A percentile compares a stretch with the other conserved stretches of the same genome.
These are phyloP conservation scores for Brachirus orientalis DNA, from an alignment of 2,113 vertebrate species.

Conservation along the genomic window DNA sequence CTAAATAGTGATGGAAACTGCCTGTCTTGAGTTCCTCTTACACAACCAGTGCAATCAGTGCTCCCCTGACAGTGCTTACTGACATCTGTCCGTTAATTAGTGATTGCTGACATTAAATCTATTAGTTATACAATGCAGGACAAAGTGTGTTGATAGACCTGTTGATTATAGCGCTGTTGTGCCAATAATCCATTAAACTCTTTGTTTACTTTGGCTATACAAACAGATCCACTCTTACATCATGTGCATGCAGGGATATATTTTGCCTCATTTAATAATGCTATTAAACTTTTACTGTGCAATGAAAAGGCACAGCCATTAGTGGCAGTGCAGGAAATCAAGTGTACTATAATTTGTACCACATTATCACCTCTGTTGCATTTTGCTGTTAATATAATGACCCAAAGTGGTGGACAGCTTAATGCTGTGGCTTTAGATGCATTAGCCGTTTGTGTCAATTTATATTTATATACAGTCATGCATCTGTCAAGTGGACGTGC, in stretches of 20 bases:
- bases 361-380: constrained; percentile 57
- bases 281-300: constrained; percentile 77
- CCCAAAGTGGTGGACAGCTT: constrained; percentile 45
- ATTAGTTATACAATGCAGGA: constrained; percentile 42
- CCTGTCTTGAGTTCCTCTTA: constrained; percentile 4
- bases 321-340: constrained; percentile 56
- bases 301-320: constrained; percentile 69
- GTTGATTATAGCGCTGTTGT: constrained; percentile 37
- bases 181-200: constrained; percentile 61
- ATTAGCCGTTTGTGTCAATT: constrained; percentile 3
- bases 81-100: constrained; percentile 38
- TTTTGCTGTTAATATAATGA: constrained; percentile 57
- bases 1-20: not conserved
- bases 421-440: constrained; percentile 22
- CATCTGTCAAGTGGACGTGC: constrained; percentile 2
- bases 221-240: constrained; percentile 54
- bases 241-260: constrained; percentile 40
- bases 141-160: constrained; percentile 56
- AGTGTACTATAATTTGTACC: constrained; percentile 62
- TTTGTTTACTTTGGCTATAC: constrained; percentile 54
- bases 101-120: constrained; percentile 38
- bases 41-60: constrained; percentile 26
- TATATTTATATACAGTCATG: constrained; percentile 1
- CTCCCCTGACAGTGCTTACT: constrained; percentile 18
- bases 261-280: constrained; percentile 70